Conservation (phyloP, 2,888 invertebrate species). For the Leptinotarsa juncta region DNA sequence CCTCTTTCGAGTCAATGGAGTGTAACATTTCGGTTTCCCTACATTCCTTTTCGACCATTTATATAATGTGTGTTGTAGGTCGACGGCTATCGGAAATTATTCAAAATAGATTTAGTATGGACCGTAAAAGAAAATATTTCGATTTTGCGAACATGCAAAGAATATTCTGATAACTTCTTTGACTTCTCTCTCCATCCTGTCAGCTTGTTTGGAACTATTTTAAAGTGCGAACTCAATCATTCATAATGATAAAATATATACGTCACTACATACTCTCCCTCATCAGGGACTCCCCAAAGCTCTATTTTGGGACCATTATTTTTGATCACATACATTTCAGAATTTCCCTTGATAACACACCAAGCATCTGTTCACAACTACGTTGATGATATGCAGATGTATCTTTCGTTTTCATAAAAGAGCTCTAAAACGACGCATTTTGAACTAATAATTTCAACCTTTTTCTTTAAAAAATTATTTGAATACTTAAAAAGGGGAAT, state of each 20-base stretch:
- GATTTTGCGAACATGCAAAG: neutral
- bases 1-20: slow-evolving; percentile 51
- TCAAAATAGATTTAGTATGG: neutral
- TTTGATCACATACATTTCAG: neutral
- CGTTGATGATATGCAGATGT: neutral
- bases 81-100: neutral
- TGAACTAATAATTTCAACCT: too few relatives aligned
- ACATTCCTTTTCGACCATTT: slow-evolving; percentile 35
- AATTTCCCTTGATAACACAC: neutral
- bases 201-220: neutral
- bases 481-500: too few relatives aligned
- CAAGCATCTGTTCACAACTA: neutral
- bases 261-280: neutral
- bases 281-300: neutral
- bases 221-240: neutral
- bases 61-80: slow-evolving; percentile 20
- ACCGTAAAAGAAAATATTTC: neutral
- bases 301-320: neutral
- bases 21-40: slow-evolving; percentile 52
- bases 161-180: neutral
- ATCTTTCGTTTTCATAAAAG: neutral
- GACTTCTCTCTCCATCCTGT: neutral
- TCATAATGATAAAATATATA: neutral
- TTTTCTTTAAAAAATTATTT: too few relatives aligned
- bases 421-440: too few relatives aligned